phyloP scores from a whole-genome alignment of 2,888 invertebrate genomes.

The Epirrita christyi region DNA sequence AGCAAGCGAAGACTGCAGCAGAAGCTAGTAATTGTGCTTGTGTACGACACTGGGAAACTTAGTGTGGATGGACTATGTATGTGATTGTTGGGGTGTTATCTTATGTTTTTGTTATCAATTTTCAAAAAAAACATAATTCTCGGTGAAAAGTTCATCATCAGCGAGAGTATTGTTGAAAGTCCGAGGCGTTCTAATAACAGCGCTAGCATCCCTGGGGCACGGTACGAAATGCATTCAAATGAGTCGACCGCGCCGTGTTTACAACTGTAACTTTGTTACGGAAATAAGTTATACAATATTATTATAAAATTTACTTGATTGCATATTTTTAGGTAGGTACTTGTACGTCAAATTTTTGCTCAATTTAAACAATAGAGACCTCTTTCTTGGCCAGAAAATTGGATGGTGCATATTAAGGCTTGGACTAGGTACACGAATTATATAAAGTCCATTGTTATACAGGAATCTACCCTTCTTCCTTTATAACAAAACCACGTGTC shows the following conservation, averaged over 20 bases:
- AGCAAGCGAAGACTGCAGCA: too few relatives aligned
- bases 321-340: conserved; percentile 27
- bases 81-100: too few relatives aligned
- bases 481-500: conserved; percentile 25
- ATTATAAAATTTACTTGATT: conserved; percentile 29
- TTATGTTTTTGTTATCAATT: too few relatives aligned
- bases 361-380: conserved; percentile 51
- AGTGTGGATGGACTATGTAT: too few relatives aligned
- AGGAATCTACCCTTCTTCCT: conserved; percentile 38
- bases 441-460: conserved; percentile 53
- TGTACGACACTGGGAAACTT: too few relatives aligned
- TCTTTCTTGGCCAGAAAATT: conserved; percentile 49
- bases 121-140: too few relatives aligned
- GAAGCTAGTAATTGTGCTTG: too few relatives aligned
- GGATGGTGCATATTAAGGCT: conserved; percentile 38
- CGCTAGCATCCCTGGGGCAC: conserved; percentile 26
- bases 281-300: conserved; percentile 29
- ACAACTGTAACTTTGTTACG: conserved; percentile 6
- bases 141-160: conserved; percentile 33
- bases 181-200: conserved; percentile 37
- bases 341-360: too few relatives aligned
- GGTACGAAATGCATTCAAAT: conserved; percentile 45
- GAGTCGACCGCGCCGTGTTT: conserved; percentile 11
- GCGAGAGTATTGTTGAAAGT: conserved; percentile 30
- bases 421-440: conserved; percentile 45